phyloP scores from a whole-genome alignment of 1,140 invertebrate genomes.

The Pseudomyrmex concolor region DNA sequence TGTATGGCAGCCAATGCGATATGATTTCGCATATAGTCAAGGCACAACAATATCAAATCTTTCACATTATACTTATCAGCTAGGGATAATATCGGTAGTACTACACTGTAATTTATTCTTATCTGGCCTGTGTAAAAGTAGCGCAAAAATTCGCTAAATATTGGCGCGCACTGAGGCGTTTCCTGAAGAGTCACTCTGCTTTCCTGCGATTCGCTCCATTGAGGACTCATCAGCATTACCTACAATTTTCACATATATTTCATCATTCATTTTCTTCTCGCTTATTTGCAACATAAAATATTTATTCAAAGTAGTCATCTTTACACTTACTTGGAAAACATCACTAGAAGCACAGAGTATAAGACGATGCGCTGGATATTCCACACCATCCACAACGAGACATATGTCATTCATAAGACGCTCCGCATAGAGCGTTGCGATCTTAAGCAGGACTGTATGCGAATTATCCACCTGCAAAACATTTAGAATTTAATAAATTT shows the following conservation, averaged over 20 bases:
- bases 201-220: slow-evolving; percentile 96
- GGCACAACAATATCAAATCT: slow-evolving; percentile 93
- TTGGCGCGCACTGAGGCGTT: slow-evolving; percentile 91
- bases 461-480: slow-evolving; percentile 91
- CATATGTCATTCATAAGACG: slow-evolving; percentile 94
- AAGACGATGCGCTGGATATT: slow-evolving; percentile 95
- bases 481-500: not conserved
- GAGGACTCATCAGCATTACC: slow-evolving; percentile 97
- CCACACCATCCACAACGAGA: slow-evolving; percentile 91
- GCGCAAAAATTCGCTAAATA: slow-evolving; percentile 94
- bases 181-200: slow-evolving; percentile 93
- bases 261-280: no score
- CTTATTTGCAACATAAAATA: no score
- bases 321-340: slow-evolving; percentile 92
- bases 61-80: slow-evolving; percentile 98
- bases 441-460: slow-evolving; percentile 91
- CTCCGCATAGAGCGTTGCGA: slow-evolving; percentile 92
- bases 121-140: slow-evolving; percentile 98
- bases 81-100: slow-evolving; percentile 93
- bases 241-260: slow-evolving; percentile 74
- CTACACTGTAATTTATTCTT: slow-evolving; percentile 92
- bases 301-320: no score
- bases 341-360: slow-evolving; percentile 97
- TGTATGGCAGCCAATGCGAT: slow-evolving; percentile 92
- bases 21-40: slow-evolving; percentile 95